phyloP scores from a whole-genome alignment of 2,888 invertebrate species.

The Lottia gigantea region DNA sequence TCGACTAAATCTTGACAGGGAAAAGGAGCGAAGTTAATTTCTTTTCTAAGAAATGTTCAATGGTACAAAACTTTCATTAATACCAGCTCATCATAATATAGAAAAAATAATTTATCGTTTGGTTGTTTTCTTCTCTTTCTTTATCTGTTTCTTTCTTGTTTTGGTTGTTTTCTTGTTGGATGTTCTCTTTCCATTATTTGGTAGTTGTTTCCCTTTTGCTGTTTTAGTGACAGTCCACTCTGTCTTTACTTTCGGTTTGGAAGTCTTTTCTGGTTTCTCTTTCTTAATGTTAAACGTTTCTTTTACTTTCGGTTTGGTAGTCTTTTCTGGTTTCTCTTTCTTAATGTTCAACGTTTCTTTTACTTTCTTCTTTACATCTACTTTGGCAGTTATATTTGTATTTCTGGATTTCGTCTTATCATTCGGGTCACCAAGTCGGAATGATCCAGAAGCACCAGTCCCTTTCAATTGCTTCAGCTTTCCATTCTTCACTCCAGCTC shows the following conservation, averaged over 20 bases:
- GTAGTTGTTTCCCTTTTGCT: slow-evolving; percentile 28
- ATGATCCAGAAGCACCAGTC: slow-evolving; percentile 59
- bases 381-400: slow-evolving; percentile 29
- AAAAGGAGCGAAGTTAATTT: no score
- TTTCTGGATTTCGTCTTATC: slow-evolving; percentile 31
- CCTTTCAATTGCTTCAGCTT: slow-evolving; percentile 66
- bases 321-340: slow-evolving; percentile 16
- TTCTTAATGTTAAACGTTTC: slow-evolving; percentile 15
- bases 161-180: slow-evolving; percentile 38
- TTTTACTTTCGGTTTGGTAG: slow-evolving; percentile 32
- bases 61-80: no score
- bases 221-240: slow-evolving; percentile 25
- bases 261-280: slow-evolving; percentile 18
- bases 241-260: slow-evolving; percentile 30
- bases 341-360: slow-evolving; percentile 21
- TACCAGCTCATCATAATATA: no score
- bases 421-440: slow-evolving; percentile 47
- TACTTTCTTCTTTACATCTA: slow-evolving; percentile 28
- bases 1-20: no score
- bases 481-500: slow-evolving; percentile 65
- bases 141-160: slow-evolving; percentile 34
- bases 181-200: slow-evolving; percentile 37
- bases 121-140: slow-evolving; percentile 32
- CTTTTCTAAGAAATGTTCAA: no score
- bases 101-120: no score